Base-by-base conservation (phyloP, 1,140 invertebrate species). In the Aleiodes sp. region DNA sequence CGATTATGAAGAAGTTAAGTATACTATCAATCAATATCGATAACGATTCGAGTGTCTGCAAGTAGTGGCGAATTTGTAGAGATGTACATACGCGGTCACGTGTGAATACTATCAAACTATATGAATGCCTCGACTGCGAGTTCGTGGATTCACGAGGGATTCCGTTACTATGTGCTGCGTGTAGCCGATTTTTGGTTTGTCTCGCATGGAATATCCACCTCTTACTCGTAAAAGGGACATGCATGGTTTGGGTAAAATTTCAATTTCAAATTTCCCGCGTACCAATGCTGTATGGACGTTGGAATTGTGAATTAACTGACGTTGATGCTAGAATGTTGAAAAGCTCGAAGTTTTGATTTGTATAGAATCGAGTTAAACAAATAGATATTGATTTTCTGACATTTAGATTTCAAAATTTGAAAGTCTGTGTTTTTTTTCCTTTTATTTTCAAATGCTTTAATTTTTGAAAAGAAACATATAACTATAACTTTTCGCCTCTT, bases 231-330 rank as follows among this genome's bases (percentile, higher is more conserved):
- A 28, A 57, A 26, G 16, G 52, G 46, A 67, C n/a, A n/a, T n/a
- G n/a, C n/a, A 67, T 65, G 16, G 52, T 24, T 24, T 33, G 41
- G 12, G 19, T 35, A n/a, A 67, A 67, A 67, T 67, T 67, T 67
- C 46, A 57, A 67, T 67, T 67, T 59, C 52, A 59, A 67, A 67
- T 67, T 59, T 67, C 52, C 26, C 52, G 43, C 37, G 39, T 39
- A 59, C 28, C n/a, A 14, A 26, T 21, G 26, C 39, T 56, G 21
- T 56, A 29, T 46, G 21, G 31, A 26, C 21, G 28, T 67, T 29
- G 64, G 41, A 65, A 65, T 37, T 16, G 39, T 46, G 26, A 26
- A 65, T 43, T n/a, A n/a, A n/a, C n/a, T n/a, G n/a, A n/a, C n/a
- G n/a, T n/a, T n/a, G n/a, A n/a, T n/a, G n/a, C n/a, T n/a, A n/a